phyloP scores from a whole-genome alignment of 23 tunicate species.

The Trididemnum clinides region DNA sequence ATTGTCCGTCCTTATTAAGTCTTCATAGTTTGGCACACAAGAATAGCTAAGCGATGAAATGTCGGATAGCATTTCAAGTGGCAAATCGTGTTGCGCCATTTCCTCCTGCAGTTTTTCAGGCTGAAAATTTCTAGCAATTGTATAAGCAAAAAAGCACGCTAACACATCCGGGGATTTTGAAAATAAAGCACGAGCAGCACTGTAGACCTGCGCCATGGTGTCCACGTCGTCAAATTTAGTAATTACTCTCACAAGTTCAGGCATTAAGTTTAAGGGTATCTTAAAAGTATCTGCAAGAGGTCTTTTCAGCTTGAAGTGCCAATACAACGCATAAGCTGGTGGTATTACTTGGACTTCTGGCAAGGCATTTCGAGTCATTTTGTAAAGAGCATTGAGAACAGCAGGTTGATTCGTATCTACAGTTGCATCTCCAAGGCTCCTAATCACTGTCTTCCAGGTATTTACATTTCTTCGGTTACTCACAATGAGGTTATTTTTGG shows the following conservation, averaged over 20 bases:
- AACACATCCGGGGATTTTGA: no score
- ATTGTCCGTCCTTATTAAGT: not conserved
- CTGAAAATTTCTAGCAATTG: no score
- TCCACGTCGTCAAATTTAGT: not conserved
- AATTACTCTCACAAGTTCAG: not conserved
- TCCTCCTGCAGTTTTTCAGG: not conserved
- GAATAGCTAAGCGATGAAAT: not conserved
- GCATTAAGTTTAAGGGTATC: no score
- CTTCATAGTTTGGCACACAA: not conserved
- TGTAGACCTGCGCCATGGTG: not conserved
- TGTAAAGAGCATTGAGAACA: not conserved
- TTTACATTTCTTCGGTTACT: not conserved
- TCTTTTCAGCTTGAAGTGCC: not conserved
- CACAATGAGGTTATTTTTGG: not conserved
- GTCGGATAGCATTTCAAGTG: not conserved
- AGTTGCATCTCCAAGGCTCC: not conserved
- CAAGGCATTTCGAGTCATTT: not conserved
- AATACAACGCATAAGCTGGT: not conserved
- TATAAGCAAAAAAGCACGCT: no score
- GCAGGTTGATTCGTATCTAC: not conserved
- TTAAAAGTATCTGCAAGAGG: not conserved
- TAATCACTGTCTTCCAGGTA: not conserved
- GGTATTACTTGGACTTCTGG: not conserved
- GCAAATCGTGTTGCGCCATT: not conserved
- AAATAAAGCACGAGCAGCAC: no score